Base-by-base conservation (phyloP, 35 echinoderm and acorn worm species). In the Apostichopus japonicus region DNA sequence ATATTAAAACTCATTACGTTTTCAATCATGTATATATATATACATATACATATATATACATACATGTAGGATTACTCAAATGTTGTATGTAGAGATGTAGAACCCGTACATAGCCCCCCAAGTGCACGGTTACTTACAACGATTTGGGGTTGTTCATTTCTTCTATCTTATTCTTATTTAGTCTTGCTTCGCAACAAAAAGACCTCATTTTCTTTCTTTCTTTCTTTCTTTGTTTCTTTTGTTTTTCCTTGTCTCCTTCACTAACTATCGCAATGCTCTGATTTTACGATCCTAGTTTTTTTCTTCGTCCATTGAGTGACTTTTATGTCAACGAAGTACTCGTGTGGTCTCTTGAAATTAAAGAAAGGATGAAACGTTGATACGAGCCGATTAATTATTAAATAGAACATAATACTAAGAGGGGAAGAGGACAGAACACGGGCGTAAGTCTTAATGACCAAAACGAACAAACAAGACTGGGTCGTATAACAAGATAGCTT, bases 261-360 rank as follows among this genome's bases (percentile, higher is more conserved):
- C 33, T 44, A 44, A 44, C 33, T 44, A 44, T 80, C 78, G 14
- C 51, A 80, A 80, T 80, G 78, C 23, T 53, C 22, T 57, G 23
- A 71, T 62, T 87, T 87, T 87, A 87, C 23, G 56, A 71, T 87
- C 56, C 54, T 87, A 87, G 86, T 57, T 87, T 87, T 87, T 87
- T 24, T 54, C 33, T 44, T 44, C 33, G 33, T 44, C 33, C 63
- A 72, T 19, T 89, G 59, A 65, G 23, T 89, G 86, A 89, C 86
- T 89, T 89, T 89, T 89, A 89, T 89, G 63, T 89, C 86, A 89
- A 72, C 24, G 67, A 24, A 65, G 86, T 72, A 56, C 62, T 89
- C 86, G 86, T 89, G 86, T 89, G 59, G 59, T n/a, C 61, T 89
- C 86, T 89, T 89, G 86, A 73, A 89, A 55, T 17, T 10, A 79